These are phyloP conservation scores for Oopsacas minuta DNA, from an alignment of 37 sponge, comb jelly and placozoan species.

Conservation along the genomic window DNA sequence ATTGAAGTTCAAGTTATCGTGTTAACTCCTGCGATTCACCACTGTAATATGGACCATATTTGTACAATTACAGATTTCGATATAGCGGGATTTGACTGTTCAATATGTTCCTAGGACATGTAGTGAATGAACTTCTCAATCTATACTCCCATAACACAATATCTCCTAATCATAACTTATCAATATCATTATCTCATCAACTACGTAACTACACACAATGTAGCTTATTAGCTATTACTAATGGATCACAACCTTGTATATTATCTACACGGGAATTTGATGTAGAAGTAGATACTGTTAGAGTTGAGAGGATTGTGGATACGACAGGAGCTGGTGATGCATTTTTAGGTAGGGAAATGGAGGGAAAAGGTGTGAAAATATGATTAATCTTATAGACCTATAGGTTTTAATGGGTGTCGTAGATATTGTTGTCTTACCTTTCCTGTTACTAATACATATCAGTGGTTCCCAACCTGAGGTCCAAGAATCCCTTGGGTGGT, in stretches of 20 bases:
- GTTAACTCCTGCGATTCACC: too few relatives aligned
- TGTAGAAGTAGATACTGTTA: slow-evolving; percentile 34
- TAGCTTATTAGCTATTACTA: slow-evolving; percentile 60
- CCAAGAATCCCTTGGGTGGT: too few relatives aligned
- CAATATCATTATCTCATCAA: not conserved
- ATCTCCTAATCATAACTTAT: not conserved
- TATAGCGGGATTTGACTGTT: too few relatives aligned
- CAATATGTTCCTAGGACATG: not conserved
- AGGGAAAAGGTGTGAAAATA: too few relatives aligned
- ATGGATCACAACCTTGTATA: slow-evolving; percentile 34
- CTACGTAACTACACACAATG: slow-evolving; percentile 9
- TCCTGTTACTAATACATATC: too few relatives aligned
- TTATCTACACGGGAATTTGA: slow-evolving; percentile 37
- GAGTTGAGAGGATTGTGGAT: slow-evolving; percentile 43
- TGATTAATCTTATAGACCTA: too few relatives aligned
- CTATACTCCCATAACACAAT: not conserved
- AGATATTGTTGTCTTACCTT: too few relatives aligned
- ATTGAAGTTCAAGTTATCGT: too few relatives aligned
- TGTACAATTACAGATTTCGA: too few relatives aligned
- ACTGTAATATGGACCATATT: too few relatives aligned
- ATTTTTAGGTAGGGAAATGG: slow-evolving; percentile 42
- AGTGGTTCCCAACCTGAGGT: too few relatives aligned
- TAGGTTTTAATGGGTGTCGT: too few relatives aligned
- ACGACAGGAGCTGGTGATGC: slow-evolving; percentile 91
- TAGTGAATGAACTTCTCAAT: not conserved